Evolutionary conservation across 2,888 invertebrate genomes (phyloP), one percentile per base, ranked within the genome.

Genomic region (Drosophila seclusa): DNA sequence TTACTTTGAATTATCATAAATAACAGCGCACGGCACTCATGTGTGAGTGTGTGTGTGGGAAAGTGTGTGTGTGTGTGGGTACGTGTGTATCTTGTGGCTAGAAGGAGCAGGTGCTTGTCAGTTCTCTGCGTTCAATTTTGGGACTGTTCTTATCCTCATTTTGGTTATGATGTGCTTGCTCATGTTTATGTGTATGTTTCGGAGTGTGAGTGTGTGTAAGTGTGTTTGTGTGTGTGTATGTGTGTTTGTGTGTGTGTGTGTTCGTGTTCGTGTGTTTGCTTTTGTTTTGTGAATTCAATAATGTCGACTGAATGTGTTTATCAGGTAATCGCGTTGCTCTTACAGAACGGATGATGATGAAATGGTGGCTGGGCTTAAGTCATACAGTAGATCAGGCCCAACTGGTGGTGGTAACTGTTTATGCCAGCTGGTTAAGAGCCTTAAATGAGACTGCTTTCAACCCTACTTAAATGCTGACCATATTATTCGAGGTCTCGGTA

Each of bases 1-100:
- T 85, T 89, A 85, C 89, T 85, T 85, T 85, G 89, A 85, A 85
- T 85, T 85, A 85, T 85, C 85, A 85, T 85, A 85, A 85, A 85
- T 85, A 85, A 81, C 85, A 50, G 80, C 70, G 85, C 65, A 82
- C 58, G 73, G 74, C 76, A 65, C 50, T 62, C 18, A 60, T 36
- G 61, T 69, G 61, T 68, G 63, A n/a, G n/a, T 50, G 29, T 48
- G 45, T 45, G 32, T 52, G 45, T 38, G 18, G 36, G 36, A 27
- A 29, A 34, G 34, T n/a, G 31, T 36, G 18, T 21, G 18, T 21
- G 60, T 21, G 49, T 18, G 45, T 49, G 27, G 8, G 36, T 13
- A 40, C 40, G 68, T 58, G 61, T 32, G n/a, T 60, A 32, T 59
- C 40, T 38, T 58, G 59, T 66, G 62, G 68, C 49, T 65, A 69